Base-by-base conservation (phyloP, 2,797 vertebrate species). In the Argyrosomus regius region DNA sequence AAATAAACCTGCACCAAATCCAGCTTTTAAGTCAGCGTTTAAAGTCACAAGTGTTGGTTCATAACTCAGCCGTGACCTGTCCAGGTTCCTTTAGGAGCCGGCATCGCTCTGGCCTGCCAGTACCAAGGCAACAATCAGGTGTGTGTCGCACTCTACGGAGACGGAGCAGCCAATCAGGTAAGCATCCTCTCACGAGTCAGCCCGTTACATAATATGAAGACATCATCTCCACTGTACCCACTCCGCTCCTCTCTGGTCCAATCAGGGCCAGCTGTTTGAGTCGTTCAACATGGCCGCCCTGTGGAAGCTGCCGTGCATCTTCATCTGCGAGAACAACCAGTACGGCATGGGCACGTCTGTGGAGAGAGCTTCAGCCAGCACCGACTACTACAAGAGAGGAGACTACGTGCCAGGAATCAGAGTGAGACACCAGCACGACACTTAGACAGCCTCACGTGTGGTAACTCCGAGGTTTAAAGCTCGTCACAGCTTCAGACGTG, bases 101-200 rank as follows among this genome's bases (percentile, higher is more conserved):
- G 98, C 31, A 95, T 99, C 52, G 98, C 98, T 0, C 92, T 99
- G 84, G 98, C 98, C 85, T 99, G 97, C 84, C 96, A 97, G 88
- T 99, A 99, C 86, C 96, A 95, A 0, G 97, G 94, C 28, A 98
- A 96, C 73, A 94, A 97, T 0, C 96, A 99, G 90, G 77, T 99
- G 86, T 98, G 97, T 11, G 80, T 98, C 68, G 83, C 96, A 0
- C 93, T 99, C 6, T 99, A 99, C 31, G 98, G 98, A 16, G 98
- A 99, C 18, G 98, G 98, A 4, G 98, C 98, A 50, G 98, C 98
- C 91, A 99, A 99, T 87, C 98, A 99, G 96, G 98, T 77, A 49
- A 72, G 24, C 1, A 6, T 35, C 18, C 18, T 9, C 0, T 17
- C 22, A 4, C 6, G 16, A 1, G 16, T 6, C 2, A 1, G 31